These are phyloP conservation scores for Littorina saxatilis DNA, from an alignment of 1,140 invertebrate species.

Conservation along the genomic window DNA sequence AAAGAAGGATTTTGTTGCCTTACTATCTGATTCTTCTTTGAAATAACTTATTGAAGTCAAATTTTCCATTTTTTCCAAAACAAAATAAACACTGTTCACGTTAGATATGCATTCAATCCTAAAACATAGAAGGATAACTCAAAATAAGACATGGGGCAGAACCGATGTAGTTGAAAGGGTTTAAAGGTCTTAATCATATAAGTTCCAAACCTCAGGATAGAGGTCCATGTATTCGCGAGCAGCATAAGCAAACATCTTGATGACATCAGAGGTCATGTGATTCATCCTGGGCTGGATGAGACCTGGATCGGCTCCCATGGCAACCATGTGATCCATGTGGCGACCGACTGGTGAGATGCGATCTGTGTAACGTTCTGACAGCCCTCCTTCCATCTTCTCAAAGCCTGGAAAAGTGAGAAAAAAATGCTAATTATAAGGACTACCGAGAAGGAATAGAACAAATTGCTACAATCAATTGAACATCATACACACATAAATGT, in stretches of 20 bases:
- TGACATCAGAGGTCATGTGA: constrained; percentile 70
- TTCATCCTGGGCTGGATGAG: constrained; percentile 65
- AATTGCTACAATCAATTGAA: too few species aligned
- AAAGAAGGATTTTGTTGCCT: too few species aligned
- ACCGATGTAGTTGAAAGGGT: too few species aligned
- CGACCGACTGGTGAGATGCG: constrained; percentile 62
- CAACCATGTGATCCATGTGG: constrained; percentile 69
- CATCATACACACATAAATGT: not conserved
- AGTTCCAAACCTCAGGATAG: constrained; percentile 86
- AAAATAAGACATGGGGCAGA: too few species aligned
- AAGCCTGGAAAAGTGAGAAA: constrained; percentile 82
- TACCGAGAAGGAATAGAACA: too few species aligned
- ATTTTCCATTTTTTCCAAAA: too few species aligned
- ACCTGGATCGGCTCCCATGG: constrained; percentile 67
- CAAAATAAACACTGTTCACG: too few species aligned
- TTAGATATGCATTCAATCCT: too few species aligned
- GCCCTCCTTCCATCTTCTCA: constrained; percentile 98
- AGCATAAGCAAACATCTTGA: constrained; percentile 95
- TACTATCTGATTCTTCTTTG: too few species aligned
- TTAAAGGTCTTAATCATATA: too few species aligned
- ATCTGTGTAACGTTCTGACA: constrained; percentile 76
- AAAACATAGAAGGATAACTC: too few species aligned
- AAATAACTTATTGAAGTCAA: too few species aligned
- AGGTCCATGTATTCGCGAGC: constrained; percentile 97
- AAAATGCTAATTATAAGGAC: not conserved